These are phyloP conservation scores for Paramuricea clavata DNA, from an alignment of 92 coral and sea anemone genomes.

Conservation along the genomic window DNA sequence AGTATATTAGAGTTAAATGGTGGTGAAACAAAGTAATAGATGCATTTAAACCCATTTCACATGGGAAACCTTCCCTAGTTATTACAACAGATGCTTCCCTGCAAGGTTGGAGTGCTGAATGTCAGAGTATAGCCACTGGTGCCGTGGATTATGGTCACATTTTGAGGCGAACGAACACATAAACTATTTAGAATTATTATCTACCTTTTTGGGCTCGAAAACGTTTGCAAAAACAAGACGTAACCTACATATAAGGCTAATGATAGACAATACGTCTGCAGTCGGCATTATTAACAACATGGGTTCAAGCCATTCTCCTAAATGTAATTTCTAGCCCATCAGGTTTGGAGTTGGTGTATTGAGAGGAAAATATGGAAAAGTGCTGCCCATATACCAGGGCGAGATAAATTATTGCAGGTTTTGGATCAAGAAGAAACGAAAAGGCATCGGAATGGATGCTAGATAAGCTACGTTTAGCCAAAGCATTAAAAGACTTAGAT, in stretches of 20 bases:
- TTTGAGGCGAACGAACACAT: slow-evolving; percentile 48
- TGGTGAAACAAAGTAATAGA: slow-evolving; percentile 33
- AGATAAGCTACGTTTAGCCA: slow-evolving; percentile 35
- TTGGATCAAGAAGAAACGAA: slow-evolving; percentile 47
- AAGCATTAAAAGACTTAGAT: slow-evolving; percentile 19
- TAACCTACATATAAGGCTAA: slow-evolving; percentile 43
- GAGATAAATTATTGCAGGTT: slow-evolving; percentile 47
- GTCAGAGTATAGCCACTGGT: slow-evolving; percentile 27
- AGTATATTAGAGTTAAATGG: slow-evolving; percentile 57
- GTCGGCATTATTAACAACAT: slow-evolving; percentile 63
- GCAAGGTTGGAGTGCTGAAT: slow-evolving; percentile 55
- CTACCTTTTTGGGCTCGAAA: slow-evolving; percentile 47
- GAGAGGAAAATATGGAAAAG: slow-evolving; percentile 53
- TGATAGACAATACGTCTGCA: slow-evolving; percentile 66
- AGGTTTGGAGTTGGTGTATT: slow-evolving; percentile 73
- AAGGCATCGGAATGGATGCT: slow-evolving; percentile 62
- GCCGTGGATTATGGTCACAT: slow-evolving; percentile 40
- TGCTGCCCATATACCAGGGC: slow-evolving; percentile 68
- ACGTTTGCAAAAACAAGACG: slow-evolving; percentile 10
- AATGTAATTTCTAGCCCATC: slow-evolving; percentile 41
- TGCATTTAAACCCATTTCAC: slow-evolving; percentile 29
- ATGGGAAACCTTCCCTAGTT: slow-evolving; percentile 21
- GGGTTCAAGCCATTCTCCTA: slow-evolving; percentile 71
- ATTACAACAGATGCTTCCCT: slow-evolving; percentile 66
- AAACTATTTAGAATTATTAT: slow-evolving; percentile 66